Evolutionary conservation across 1,140 invertebrate species (phyloP).

Genomic region (Pogonomyrmex barbatus): DNA sequence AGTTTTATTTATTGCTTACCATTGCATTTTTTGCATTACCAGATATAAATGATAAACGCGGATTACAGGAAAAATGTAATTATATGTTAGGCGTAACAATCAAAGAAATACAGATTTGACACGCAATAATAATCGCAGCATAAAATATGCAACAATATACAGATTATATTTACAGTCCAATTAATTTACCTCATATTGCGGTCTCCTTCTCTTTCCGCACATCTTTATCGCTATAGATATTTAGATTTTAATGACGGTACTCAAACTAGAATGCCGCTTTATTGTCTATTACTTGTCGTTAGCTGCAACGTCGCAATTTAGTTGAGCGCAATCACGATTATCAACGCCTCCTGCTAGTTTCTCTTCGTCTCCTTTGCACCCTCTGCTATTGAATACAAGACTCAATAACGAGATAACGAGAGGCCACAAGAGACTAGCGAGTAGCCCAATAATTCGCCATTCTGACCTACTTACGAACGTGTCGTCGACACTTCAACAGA

Average conservation of each 20-base stretch:
- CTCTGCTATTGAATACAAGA: constrained; percentile 46
- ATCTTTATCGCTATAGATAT: neutral
- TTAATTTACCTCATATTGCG: too few species aligned
- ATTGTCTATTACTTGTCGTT: constrained; percentile 53
- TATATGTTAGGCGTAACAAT: neutral
- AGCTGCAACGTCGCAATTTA: constrained; percentile 60
- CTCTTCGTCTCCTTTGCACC: neutral
- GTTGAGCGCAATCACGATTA: constrained; percentile 54
- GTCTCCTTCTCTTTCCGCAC: neutral
- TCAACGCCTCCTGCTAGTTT: neutral
- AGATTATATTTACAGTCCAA: neutral
- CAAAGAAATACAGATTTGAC: neutral
- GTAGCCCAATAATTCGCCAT: constrained; percentile 66
- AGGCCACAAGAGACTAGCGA: constrained; percentile 57
- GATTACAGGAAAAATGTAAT: neutral
- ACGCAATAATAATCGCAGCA: neutral
- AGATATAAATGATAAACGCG: neutral
- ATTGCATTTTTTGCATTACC: too few species aligned
- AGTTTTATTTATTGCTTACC: neutral
- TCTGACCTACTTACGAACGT: constrained; percentile 47
- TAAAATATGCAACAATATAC: neutral
- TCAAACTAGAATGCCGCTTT: constrained; percentile 38
- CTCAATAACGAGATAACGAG: constrained; percentile 71
- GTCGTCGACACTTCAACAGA: constrained; percentile 47
- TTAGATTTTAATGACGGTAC: constrained; percentile 40